Evolutionary conservation across 1,140 invertebrate species (phyloP), one percentile per base, ranked within the genome.

Genomic region (Leptonema lineaticorne): DNA sequence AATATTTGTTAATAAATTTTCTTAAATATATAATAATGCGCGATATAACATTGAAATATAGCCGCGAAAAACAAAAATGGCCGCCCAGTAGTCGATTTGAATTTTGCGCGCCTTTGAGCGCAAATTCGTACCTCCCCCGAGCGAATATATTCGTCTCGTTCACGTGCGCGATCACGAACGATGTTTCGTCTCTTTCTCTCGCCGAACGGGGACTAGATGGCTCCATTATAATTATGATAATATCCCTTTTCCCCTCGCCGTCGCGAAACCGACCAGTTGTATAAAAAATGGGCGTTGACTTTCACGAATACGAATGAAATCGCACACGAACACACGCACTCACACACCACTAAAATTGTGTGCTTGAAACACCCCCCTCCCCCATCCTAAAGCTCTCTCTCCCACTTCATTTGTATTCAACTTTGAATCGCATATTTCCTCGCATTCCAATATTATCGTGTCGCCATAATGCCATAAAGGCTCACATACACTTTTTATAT

Each of bases 391-490:
- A 28, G 9, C 41, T n/a, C n/a, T n/a, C n/a, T n/a, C 22, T 33
- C 28, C 68, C 24, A 28, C 48, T 70, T 62, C 56, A 62, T 66
- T 63, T 70, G 60, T 70, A 70, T 67, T 67, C 69, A 58, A 70
- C 63, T 70, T 67, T 70, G 60, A 67, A 63, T 70, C 65, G 41
- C 64, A 63, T 70, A 70, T 70, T 70, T 70, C 69, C 62, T 65
- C 30, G 64, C 64, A n/a, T n/a, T 58, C 56, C 45, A 53, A 63
- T 63, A 63, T 63, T 14, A 28, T 48, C 22, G 22, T 2, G 18
- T 20, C 20, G 59, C 11, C 24, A n/a, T 22, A 18, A 26, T 3
- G 28, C 58, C 37, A 62, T 62, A 45, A 26, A 20, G 59, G 59
- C n/a, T n/a, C 16, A 62, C 20, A 18, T 18, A 20, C 14, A 22